These are phyloP conservation scores for Tholera decimalis DNA, from an alignment of 2,888 invertebrate genomes.

Conservation along the genomic window DNA sequence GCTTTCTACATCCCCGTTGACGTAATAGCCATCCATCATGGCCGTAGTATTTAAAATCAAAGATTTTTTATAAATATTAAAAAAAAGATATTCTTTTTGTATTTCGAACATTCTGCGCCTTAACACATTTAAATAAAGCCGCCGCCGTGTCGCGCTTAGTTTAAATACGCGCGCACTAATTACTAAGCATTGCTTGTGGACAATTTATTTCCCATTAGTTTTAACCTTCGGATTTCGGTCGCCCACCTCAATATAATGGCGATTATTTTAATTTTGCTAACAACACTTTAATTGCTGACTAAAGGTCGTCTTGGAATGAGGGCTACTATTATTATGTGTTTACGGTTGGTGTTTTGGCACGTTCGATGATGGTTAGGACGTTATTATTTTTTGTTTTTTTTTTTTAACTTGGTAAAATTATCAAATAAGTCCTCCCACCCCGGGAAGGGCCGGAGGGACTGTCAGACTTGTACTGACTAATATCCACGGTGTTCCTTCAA, in stretches of 20 bases:
- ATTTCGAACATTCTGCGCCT: slow-evolving; percentile 63
- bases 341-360: slow-evolving; percentile 6
- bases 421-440: too few species aligned
- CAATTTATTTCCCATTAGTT: slow-evolving; percentile 90
- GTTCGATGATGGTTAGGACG: too few species aligned
- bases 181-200: slow-evolving; percentile 83
- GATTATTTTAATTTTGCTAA: slow-evolving; percentile 90
- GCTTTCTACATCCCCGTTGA: too few species aligned
- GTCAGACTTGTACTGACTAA: too few species aligned
- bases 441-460: too few species aligned
- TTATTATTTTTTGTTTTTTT: background rate
- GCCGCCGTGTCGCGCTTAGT: slow-evolving; percentile 83
- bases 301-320: slow-evolving; percentile 71
- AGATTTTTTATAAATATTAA: too few species aligned
- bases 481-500: too few species aligned
- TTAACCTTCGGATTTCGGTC: slow-evolving; percentile 87
- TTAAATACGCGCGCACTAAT: slow-evolving; percentile 86
- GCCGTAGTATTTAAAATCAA: too few species aligned
- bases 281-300: slow-evolving; percentile 88
- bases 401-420: background rate
- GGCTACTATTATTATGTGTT: slow-evolving; percentile 33
- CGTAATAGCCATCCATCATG: too few species aligned
- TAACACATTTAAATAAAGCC: slow-evolving; percentile 75
- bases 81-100: too few species aligned
- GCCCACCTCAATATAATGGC: slow-evolving; percentile 77